Base-by-base conservation (phyloP, 2,797 vertebrate species). In the Leontocebus nigricollis region DNA sequence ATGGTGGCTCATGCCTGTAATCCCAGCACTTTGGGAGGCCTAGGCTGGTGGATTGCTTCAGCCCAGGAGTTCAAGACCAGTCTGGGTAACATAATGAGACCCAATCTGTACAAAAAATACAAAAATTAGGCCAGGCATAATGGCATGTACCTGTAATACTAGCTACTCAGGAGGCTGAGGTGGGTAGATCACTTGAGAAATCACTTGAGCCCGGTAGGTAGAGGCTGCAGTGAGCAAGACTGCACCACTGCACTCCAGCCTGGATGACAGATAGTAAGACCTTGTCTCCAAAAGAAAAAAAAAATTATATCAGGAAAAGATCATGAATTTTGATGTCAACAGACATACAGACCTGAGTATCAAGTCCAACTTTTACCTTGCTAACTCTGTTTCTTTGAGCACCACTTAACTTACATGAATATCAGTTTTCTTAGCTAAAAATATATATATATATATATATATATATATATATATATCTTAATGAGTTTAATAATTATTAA, bases 401-500 rank as follows among this genome's bases (percentile, higher is more conserved):
- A 93, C 5, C 5, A 50, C 20, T 85, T 90, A 82, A 85, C 44
- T 86, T 92, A 19, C 86, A 55, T 84, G 46, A 90, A 84, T 46
- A 88, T 83, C 44, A 84, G 15, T 76, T 93, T 90, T 44, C 24
- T 81, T 76, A 57, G 61, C 24, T 44, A 70, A n/a, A n/a, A n/a
- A n/a, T n/a, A n/a, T n/a, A n/a, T n/a, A n/a, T n/a, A n/a, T n/a
- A n/a, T n/a, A n/a, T n/a, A n/a, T n/a, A n/a, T n/a, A n/a, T n/a
- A n/a, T n/a, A n/a, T n/a, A n/a, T n/a, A n/a, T n/a, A n/a, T 41
- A 75, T 12, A 33, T 30, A 67, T 1, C 5, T 94, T 87, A 93
- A 94, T 87, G 14, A 13, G 14, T 59, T 80, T 96, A n/a, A 48
- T 80, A 27, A 57, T 93, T 46, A 64, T 55, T 92, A 76, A 95